These are phyloP conservation scores for Atrichornis clamosus DNA, from an alignment of 2,113 vertebrate species.

Conservation along the genomic window DNA sequence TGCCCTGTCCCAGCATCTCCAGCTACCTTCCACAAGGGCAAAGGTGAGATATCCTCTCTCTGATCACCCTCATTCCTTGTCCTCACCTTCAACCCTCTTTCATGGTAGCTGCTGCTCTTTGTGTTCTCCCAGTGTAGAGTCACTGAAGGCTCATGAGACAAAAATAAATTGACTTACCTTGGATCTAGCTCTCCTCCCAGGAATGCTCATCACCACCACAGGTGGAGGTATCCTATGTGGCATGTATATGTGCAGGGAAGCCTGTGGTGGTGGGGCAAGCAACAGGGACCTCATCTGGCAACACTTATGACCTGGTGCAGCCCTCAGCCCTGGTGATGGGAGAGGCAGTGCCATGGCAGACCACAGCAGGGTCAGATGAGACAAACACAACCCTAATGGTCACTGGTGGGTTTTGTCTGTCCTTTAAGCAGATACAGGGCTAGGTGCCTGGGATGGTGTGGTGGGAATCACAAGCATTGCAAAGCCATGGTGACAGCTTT, in stretches of 20 bases:
- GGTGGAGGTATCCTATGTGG: neutral
- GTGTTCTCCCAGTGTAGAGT: neutral
- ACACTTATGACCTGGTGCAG: neutral
- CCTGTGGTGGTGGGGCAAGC: neutral
- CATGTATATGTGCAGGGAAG: neutral
- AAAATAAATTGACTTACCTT: neutral
- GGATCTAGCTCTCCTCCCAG: neutral
- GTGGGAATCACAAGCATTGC: neutral
- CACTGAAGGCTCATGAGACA: neutral
- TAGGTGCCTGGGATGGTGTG: neutral
- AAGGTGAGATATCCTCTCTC: neutral
- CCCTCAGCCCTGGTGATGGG: neutral
- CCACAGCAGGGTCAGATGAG: neutral
- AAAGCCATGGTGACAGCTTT: neutral
- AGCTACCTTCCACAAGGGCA: neutral
- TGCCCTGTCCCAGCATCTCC: neutral
- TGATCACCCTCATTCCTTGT: neutral
- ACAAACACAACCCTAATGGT: neutral
- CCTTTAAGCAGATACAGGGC: neutral
- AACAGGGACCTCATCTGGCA: neutral
- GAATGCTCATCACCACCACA: rapidly evolving
- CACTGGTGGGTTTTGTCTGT: neutral
- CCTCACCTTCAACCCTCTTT: neutral
- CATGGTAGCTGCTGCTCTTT: neutral
- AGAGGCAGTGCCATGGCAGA: neutral